Percentiles rank a stretch among this genome's conserved stretches.
These are phyloP conservation scores for Paramisgurnus dabryanus DNA, from an alignment of 2,113 vertebrate genomes.

Conservation along the genomic window DNA sequence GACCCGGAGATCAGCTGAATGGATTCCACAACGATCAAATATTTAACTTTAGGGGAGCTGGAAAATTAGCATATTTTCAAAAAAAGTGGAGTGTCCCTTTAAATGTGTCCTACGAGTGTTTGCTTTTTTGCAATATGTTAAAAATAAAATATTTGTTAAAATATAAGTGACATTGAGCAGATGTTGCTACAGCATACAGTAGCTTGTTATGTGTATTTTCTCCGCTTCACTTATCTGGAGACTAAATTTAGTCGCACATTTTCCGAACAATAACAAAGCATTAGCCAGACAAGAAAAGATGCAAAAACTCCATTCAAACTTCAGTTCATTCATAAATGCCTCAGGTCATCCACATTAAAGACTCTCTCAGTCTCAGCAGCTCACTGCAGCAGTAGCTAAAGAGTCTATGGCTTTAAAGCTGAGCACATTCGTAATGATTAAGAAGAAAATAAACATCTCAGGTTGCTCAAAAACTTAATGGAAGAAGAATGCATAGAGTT, in stretches of 20 bases:
- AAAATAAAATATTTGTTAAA: no score
- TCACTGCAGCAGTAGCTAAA: conserved; percentile 2
- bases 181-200: no score
- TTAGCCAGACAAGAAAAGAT: conserved; percentile 8
- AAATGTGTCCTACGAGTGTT: no score
- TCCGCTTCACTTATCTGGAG: no score
- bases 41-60: no score
- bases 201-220: no score
- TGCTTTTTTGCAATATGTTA: no score
- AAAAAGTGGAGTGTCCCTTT: no score
- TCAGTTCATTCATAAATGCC: neutral
- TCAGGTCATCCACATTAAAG: conserved; percentile 31
- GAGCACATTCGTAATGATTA: conserved; percentile 27
- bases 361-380: conserved; percentile 18
- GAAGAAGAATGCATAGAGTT: conserved; percentile 40
- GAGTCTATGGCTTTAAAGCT: conserved; percentile 32
- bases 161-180: no score
- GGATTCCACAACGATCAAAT: no score
- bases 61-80: no score
- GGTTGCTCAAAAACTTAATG: conserved; percentile 22
- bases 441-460: conserved; percentile 4
- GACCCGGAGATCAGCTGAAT: no score
- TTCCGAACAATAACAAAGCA: conserved; percentile 1
- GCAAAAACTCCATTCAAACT: neutral
- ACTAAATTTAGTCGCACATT: neutral